phyloP scores from a whole-genome alignment of 1,140 invertebrate species.

The Euwallacea similis region DNA sequence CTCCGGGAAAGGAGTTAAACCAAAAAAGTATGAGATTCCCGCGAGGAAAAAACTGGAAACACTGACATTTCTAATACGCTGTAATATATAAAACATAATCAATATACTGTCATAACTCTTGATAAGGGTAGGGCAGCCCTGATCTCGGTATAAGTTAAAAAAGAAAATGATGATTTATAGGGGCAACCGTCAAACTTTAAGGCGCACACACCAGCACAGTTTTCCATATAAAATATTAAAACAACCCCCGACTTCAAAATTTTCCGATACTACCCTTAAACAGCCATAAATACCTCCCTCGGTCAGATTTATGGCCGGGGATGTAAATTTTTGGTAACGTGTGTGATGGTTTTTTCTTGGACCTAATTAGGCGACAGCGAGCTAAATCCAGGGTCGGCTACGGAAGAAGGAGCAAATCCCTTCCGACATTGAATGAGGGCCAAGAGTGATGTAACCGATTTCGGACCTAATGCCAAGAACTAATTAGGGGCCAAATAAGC shows the following conservation, averaged over 20 bases:
- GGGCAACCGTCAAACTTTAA: constrained; percentile 25
- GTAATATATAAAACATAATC: constrained; percentile 24
- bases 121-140: constrained; percentile 19
- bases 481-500: constrained; percentile 19
- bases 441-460: constrained; percentile 21
- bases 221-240: constrained; percentile 24
- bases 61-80: constrained; percentile 2
- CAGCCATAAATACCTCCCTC: constrained; percentile 5
- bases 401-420: constrained; percentile 15
- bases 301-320: constrained; percentile 11
- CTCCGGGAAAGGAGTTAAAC: neutral
- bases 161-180: constrained; percentile 26
- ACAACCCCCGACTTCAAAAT: constrained; percentile 19
- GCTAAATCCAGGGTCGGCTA: constrained; percentile 2
- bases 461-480: constrained; percentile 16
- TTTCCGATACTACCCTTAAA: constrained; percentile 18
- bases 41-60: neutral
- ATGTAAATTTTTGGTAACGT: constrained; percentile 11
- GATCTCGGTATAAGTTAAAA: constrained; percentile 24
- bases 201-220: constrained; percentile 13
- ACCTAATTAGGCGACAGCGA: neutral
- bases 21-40: neutral
- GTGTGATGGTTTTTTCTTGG: no score
- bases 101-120: constrained; percentile 25
- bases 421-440: constrained; percentile 20